Evolutionary conservation across 1,140 invertebrate species (phyloP), one percentile per base, ranked within the genome.

Genomic region (Bombus terrestris): DNA sequence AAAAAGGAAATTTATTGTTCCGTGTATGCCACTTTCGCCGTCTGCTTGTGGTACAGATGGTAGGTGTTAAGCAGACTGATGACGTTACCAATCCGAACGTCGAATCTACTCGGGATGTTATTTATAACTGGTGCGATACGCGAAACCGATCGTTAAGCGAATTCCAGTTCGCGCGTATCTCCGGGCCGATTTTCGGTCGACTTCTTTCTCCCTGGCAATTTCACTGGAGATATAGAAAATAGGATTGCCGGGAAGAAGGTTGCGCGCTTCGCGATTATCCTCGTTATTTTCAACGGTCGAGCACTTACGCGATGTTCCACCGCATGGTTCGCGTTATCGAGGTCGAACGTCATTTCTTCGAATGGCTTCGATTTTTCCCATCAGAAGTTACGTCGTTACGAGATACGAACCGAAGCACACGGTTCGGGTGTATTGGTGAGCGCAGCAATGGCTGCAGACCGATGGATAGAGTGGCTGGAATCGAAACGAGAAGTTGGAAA

Each of bases 401-500:
- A 39, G 73, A 72, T 72, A 72, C 28, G 15, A 25, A 28, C 12
- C 28, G 59, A 12, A n/a, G 59, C 59, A 62, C 12, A 62, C 59
- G 59, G 37, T 39, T 10, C 68, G 66, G 35, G 59, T 37, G 78
- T 32, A 68, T 72, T n/a, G 59, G 74, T 59, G 39, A 62, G 69
- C 79, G 35, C 35, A 53, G 66, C 57, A 71, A 35, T 57, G 78
- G 53, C 41, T 68, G 76, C 59, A 43, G 59, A 81, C 22, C n/a
- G 83, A 86, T 74, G 68, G 77, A 86, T 90, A 81, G 83, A 88
- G 83, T 69, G 83, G 88, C 73, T 79, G 81, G 81, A 90, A 88
- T 90, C 89, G 84, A 86, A 88, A 90, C 86, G 84, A 84, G 81
- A 86, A 91, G 84, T 86, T 88, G 89, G 89, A 90, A 91, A 91